Evolutionary conservation across 1,140 invertebrate species (phyloP).

Genomic region (Drosophila bipectinata): DNA sequence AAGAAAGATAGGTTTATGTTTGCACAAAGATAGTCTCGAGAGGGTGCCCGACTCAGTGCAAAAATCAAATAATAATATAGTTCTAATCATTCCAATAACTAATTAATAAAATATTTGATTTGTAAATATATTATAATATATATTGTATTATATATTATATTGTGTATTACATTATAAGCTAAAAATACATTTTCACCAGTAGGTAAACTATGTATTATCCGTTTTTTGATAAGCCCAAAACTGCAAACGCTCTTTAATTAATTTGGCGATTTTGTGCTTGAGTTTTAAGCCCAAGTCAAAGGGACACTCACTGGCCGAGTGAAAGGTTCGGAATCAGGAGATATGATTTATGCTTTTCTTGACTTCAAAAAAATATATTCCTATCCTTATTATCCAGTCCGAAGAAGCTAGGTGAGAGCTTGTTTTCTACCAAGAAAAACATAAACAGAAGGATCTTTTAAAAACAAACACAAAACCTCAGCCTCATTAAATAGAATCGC

Average conservation of each 20-base stretch:
- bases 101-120: too few relatives aligned
- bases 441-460: not conserved
- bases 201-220: not conserved
- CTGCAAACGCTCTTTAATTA: too few relatives aligned
- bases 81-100: too few relatives aligned
- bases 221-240: not conserved
- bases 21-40: too few relatives aligned
- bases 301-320: too few relatives aligned
- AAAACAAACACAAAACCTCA: not conserved
- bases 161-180: not conserved
- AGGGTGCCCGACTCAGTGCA: too few relatives aligned
- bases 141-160: too few relatives aligned
- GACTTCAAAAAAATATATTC: not conserved
- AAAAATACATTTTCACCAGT: not conserved
- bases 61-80: not conserved
- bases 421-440: not conserved
- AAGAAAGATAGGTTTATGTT: too few relatives aligned
- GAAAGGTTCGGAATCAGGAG: too few relatives aligned
- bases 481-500: not conserved
- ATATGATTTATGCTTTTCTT: not conserved
- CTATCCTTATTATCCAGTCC: not conserved
- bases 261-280: too few relatives aligned
- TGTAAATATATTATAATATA: too few relatives aligned
- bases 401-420: not conserved
- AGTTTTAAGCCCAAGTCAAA: too few relatives aligned